Evolutionary conservation across 2,888 invertebrate genomes (phyloP).

Genomic region (Galeruca laticollis): DNA sequence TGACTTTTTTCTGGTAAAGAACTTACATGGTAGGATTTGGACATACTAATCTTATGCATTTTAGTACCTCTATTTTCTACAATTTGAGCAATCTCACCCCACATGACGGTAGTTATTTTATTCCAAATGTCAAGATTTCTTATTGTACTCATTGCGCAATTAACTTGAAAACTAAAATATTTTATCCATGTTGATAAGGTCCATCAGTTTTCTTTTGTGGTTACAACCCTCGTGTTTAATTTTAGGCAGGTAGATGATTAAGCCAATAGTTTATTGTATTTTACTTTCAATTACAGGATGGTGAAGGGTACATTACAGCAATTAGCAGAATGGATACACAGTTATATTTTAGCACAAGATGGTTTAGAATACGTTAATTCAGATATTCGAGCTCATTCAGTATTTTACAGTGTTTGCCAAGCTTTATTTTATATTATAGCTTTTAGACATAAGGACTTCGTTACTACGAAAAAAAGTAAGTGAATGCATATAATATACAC

Average conservation of each 20-base stretch:
- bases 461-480: constrained; percentile 82
- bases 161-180: no score
- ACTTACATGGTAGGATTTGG: no score
- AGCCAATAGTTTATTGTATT: constrained; percentile 2
- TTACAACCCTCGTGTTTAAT: background rate
- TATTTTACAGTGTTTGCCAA: constrained; percentile 94
- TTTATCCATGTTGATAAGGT: no score
- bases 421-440: constrained; percentile 92
- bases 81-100: no score
- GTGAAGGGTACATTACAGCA: constrained; percentile 76
- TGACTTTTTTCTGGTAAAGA: no score
- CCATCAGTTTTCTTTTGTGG: background rate
- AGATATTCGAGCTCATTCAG: constrained; percentile 80
- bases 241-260: no score
- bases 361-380: constrained; percentile 68
- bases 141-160: no score
- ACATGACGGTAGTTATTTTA: no score
- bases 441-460: constrained; percentile 88
- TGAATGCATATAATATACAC: constrained; percentile 44
- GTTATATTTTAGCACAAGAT: constrained; percentile 81
- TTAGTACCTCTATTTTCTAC: no score
- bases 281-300: constrained; percentile 66
- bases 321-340: constrained; percentile 87
- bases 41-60: no score
- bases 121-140: no score